Conservation (phyloP, 2,797 vertebrate species). For the Sarcophilus harrisii region DNA sequence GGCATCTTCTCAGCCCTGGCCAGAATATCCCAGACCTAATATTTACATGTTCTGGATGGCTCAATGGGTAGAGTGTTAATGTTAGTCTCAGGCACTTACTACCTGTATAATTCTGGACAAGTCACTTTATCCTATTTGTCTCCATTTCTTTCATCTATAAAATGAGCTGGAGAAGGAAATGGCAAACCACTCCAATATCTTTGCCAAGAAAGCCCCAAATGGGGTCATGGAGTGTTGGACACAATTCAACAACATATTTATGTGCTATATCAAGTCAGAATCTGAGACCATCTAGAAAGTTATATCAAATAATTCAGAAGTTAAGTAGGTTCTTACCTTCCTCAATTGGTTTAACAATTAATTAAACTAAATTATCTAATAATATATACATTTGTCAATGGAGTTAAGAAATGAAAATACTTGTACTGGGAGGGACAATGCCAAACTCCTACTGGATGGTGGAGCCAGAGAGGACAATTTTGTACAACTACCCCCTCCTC, state of each 20-base stretch:
- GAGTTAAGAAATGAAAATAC: constrained; percentile 8
- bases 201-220: neutral
- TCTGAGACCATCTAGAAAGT: constrained; percentile 2
- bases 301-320: neutral
- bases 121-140: neutral
- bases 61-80: neutral
- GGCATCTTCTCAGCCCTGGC: neutral
- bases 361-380: neutral
- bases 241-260: constrained; percentile 12
- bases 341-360: neutral
- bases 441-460: neutral
- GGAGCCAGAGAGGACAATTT: constrained; percentile 5
- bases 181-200: neutral
- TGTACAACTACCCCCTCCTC: too few species aligned
- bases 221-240: neutral
- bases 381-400: neutral
- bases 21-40: neutral
- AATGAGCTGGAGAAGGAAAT: neutral
- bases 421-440: constrained; percentile 22
- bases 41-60: neutral
- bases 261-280: constrained; percentile 8
- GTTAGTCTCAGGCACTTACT: neutral
- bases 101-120: neutral
- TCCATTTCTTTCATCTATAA: neutral
- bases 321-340: constrained; percentile 37